Conservation (phyloP, 2,797 vertebrate species). For the Bradypodion pumilum region DNA sequence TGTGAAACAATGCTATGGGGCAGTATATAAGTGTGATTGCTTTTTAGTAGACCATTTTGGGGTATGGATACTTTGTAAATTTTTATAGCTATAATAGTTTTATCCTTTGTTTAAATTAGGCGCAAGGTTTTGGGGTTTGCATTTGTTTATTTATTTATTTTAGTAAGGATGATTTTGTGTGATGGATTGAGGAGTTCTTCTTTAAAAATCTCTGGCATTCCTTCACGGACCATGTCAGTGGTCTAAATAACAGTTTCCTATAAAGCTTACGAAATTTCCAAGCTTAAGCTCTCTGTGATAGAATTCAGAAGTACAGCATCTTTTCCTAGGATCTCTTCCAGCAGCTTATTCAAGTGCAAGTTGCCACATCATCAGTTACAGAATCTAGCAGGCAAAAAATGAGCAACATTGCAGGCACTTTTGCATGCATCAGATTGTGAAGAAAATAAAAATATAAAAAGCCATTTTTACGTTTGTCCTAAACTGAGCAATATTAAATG, state of each 20-base stretch:
- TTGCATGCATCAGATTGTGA: constrained; percentile 52
- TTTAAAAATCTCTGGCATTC: constrained; percentile 69
- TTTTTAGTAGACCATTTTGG: constrained; percentile 42
- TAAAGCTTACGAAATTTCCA: constrained; percentile 67
- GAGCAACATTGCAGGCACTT: constrained; percentile 35
- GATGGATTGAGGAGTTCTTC: constrained; percentile 36
- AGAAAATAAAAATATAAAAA: constrained; percentile 52
- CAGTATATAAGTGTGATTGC: no score
- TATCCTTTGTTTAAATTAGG: constrained; percentile 38
- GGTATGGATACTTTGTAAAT: constrained; percentile 29
- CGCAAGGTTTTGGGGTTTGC: no score
- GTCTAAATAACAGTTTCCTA: constrained; percentile 66
- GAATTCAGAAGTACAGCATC: constrained; percentile 63
- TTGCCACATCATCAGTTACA: constrained; percentile 74
- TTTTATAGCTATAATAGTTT: constrained; percentile 36
- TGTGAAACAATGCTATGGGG: no score
- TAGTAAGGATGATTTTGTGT: constrained; percentile 23
- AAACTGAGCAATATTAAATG: constrained; percentile 27
- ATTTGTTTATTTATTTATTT: no score
- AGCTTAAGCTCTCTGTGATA: constrained; percentile 59
- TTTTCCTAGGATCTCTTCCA: constrained; percentile 63
- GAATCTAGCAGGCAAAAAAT: constrained; percentile 57
- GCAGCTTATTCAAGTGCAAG: constrained; percentile 66
- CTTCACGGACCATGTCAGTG: constrained; percentile 66
- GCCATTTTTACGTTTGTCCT: constrained; percentile 7